Evolutionary conservation across 2,888 invertebrate species (phyloP), one percentile per base, ranked within the genome.

Genomic region (Achlya flavicornis): DNA sequence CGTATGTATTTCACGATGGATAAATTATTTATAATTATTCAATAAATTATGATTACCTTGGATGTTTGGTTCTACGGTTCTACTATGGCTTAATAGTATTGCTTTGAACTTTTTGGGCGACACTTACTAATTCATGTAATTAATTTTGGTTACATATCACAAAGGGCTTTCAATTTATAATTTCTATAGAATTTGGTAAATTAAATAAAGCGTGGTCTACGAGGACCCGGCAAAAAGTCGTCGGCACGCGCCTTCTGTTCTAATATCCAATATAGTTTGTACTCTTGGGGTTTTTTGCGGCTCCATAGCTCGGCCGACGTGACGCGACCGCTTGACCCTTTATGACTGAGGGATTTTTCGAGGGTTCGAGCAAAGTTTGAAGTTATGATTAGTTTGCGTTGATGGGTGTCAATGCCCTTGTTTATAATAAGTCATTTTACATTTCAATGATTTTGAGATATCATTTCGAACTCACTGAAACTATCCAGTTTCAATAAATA

Each of bases 221-320:
- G 72, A 68, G 76, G 74, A 75, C 77, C 75, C 75, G 61, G 74
- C 87, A 90, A 89, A 90, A 90, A 89, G 76, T 79, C 72, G 86
- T 81, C 86, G 87, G 88, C 89, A 89, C 89, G 87, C 89, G 89
- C 90, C 87, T 87, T 85, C 87, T 89, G 89, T 86, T 91, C 89
- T 91, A 90, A 93, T 91, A 91, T 93, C 91, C 90, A 92, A 91
- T 92, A 90, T 92, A 92, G 91, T 92, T 92, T 87, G 88, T 86
- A 83, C 84, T 86, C 79, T 78, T 77, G 84, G 73, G 75, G 83
- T 92, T 93, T 26, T 93, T 93, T 92, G 91, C 82, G 71, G 73
- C 81, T 76, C 72, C 71, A n/a, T n/a, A n/a, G 65, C 66, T 73
- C 72, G 74, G 79, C 76, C 80, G 85, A 88, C 86, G 86, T 87